These are phyloP conservation scores for Mayetiola destructor DNA, from an alignment of 2,888 invertebrate genomes.

Conservation along the genomic window DNA sequence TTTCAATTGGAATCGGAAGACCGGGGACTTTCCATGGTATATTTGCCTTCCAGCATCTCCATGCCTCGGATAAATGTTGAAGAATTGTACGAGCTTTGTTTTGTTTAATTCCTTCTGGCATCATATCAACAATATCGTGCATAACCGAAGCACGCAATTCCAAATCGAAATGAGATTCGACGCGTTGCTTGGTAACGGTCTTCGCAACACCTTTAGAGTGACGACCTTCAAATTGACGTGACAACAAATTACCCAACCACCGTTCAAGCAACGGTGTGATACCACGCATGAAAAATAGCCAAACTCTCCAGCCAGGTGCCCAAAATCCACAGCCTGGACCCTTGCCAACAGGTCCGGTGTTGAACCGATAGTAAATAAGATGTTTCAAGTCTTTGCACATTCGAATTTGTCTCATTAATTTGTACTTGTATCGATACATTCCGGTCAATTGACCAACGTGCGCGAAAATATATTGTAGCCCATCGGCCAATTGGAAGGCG, in stretches of 20 bases:
- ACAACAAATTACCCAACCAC: slow-evolving; percentile 97
- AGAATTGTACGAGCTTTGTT: slow-evolving; percentile 98
- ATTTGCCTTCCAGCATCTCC: slow-evolving; percentile 99
- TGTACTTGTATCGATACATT: slow-evolving; percentile 99
- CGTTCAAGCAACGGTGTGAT: slow-evolving; percentile 95
- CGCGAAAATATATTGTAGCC: slow-evolving; percentile 96
- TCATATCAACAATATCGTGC: slow-evolving; percentile 99
- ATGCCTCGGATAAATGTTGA: slow-evolving; percentile 97
- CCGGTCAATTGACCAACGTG: slow-evolving; percentile 99
- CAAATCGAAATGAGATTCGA: slow-evolving; percentile 98
- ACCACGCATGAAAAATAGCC: slow-evolving; percentile 99
- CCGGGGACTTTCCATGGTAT: slow-evolving; percentile 99
- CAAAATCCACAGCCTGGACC: slow-evolving; percentile 98
- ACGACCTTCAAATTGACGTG: slow-evolving; percentile 96
- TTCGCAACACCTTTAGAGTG: slow-evolving; percentile 99
- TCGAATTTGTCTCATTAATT: slow-evolving; percentile 94
- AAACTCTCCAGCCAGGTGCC: slow-evolving; percentile 99
- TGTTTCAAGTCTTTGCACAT: slow-evolving; percentile 99
- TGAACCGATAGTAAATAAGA: slow-evolving; percentile 96
- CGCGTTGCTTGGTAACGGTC: slow-evolving; percentile 98
- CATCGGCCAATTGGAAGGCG: slow-evolving; percentile 96
- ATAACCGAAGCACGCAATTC: slow-evolving; percentile 93
- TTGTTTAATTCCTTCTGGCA: slow-evolving; percentile 99
- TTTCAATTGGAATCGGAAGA: slow-evolving; percentile 96
- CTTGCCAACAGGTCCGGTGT: slow-evolving; percentile 96